Evolutionary conservation across 1,140 invertebrate species (phyloP).

Genomic region (Mya arenaria): DNA sequence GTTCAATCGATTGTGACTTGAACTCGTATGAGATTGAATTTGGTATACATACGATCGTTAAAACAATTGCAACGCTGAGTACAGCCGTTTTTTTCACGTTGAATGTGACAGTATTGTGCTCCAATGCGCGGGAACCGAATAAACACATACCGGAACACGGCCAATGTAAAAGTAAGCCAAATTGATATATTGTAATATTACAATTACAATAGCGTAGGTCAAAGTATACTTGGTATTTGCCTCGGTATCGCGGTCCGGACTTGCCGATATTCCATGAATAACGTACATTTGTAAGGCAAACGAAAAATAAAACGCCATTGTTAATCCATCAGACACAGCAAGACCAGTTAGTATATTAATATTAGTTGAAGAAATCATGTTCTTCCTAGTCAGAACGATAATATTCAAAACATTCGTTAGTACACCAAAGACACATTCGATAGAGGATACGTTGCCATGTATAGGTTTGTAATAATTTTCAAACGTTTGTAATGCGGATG

Average conservation of each 20-base stretch:
- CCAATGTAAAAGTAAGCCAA: conserved; percentile 95
- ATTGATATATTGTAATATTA: conserved; percentile 95
- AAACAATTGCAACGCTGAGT: conserved; percentile 87
- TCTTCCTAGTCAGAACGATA: conserved; percentile 92
- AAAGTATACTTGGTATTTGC: conserved; percentile 72
- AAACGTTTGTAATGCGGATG: conserved; percentile 63
- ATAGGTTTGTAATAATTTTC: conserved; percentile 79
- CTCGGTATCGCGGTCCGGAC: conserved; percentile 63
- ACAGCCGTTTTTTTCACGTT: conserved; percentile 88
- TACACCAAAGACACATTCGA: conserved; percentile 93
- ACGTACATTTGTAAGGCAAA: conserved; percentile 77
- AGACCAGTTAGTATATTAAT: conserved; percentile 91
- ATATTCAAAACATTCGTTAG: conserved; percentile 95
- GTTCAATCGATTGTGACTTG: conserved; percentile 40
- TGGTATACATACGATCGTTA: conserved; percentile 90
- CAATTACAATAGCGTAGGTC: conserved; percentile 85
- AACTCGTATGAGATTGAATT: conserved; percentile 88
- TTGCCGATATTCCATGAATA: conserved; percentile 65
- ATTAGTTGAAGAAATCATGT: conserved; percentile 91
- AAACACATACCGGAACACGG: conserved; percentile 89
- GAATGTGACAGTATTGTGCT: conserved; percentile 89
- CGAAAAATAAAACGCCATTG: conserved; percentile 85
- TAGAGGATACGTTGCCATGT: conserved; percentile 87
- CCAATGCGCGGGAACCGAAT: conserved; percentile 80
- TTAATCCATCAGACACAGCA: conserved; percentile 92